Conservation (phyloP, 2,797 vertebrate species). For the Discoglossus pictus region DNA sequence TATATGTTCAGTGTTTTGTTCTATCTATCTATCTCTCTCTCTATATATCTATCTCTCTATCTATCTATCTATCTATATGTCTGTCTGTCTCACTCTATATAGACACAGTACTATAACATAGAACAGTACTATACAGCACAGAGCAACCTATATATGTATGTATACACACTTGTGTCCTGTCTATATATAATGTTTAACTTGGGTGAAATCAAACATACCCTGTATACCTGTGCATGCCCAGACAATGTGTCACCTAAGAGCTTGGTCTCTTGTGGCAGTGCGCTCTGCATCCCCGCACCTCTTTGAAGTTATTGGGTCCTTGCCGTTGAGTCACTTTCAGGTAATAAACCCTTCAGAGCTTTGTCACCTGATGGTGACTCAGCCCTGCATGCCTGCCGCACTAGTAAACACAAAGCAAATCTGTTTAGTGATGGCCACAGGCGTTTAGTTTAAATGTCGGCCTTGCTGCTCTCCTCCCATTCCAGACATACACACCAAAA, state of each 20-base stretch:
- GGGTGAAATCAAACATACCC: too few species aligned
- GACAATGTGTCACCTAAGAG: slow-evolving; percentile 46
- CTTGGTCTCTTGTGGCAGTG: slow-evolving; percentile 17
- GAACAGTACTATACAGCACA: too few species aligned
- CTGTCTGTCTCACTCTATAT: too few species aligned
- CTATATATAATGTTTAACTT: too few species aligned
- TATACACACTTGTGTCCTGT: too few species aligned
- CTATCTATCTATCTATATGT: too few species aligned
- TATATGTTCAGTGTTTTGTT: too few species aligned
- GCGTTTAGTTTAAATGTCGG: slow-evolving; percentile 32
- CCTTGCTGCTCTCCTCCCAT: slow-evolving; percentile 16
- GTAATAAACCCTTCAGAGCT: slow-evolving; percentile 38
- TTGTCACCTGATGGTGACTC: slow-evolving; percentile 47
- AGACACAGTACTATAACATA: too few species aligned
- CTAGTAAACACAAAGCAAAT: slow-evolving; percentile 44
- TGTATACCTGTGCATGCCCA: slow-evolving; percentile 26
- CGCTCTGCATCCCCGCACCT: background rate
- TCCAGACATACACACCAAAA: background rate
- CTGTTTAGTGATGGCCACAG: slow-evolving; percentile 40
- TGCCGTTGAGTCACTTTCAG: slow-evolving; percentile 40
- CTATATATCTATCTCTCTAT: too few species aligned
- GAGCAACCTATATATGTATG: too few species aligned
- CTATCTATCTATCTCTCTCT: too few species aligned
- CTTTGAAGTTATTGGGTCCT: slow-evolving; percentile 46
- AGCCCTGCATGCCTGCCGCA: slow-evolving; percentile 29